Evolutionary conservation across 2,113 vertebrate genomes (phyloP).

Genomic region (Sphyrna mokarran): DNA sequence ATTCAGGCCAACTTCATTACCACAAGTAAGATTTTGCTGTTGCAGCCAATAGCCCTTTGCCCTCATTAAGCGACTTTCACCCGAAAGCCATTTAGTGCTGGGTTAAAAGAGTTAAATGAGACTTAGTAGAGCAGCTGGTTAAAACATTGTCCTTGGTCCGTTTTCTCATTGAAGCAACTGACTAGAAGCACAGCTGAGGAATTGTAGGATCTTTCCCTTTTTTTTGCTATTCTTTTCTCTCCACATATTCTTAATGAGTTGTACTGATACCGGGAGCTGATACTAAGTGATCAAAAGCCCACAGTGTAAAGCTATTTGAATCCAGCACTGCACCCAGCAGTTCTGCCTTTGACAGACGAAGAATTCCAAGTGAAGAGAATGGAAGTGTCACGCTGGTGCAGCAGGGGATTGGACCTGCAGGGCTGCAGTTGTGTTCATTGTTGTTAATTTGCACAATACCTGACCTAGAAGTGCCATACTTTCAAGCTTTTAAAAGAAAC

Average conservation of each 20-base stretch:
- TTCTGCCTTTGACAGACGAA: not conserved
- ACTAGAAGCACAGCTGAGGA: not conserved
- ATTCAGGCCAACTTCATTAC: not conserved
- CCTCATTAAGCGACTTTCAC: constrained; percentile 19
- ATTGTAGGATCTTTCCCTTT: not conserved
- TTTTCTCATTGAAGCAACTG: not conserved
- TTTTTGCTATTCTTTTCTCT: not conserved
- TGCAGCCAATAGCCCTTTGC: constrained; percentile 10
- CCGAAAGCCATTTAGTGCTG: constrained; percentile 22
- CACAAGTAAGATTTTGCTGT: not conserved
- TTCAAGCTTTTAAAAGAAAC: not conserved
- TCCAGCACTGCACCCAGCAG: not conserved
- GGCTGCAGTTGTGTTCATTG: not conserved
- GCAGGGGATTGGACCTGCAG: not conserved
- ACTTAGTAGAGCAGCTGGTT: not conserved
- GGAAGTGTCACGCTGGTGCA: constrained; percentile 11
- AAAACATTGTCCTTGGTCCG: not conserved
- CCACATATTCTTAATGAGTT: not conserved
- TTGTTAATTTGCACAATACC: constrained; percentile 36
- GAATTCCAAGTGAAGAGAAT: not conserved
- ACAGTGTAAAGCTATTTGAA: not conserved
- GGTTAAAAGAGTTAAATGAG: constrained; percentile 14
- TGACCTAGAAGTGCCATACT: constrained; percentile 19
- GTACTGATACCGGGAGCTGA: not conserved
- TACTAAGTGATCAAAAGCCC: not conserved